Evolutionary conservation across 1,140 invertebrate species (phyloP), one percentile per base, ranked within the genome.

Genomic region (Drosophila virilis): DNA sequence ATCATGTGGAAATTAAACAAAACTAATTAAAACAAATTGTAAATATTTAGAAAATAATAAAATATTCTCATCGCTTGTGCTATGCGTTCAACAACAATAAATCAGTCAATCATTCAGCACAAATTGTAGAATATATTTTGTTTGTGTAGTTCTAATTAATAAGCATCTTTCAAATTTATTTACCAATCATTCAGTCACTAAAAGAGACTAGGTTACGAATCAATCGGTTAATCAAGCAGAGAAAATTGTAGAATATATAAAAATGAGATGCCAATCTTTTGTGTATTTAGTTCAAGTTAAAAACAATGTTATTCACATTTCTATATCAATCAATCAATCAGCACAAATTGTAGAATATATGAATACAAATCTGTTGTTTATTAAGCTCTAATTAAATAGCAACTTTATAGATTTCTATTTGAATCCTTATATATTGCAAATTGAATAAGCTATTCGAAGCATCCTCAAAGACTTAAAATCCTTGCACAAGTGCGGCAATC

Each of bases 401-500:
- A 8, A 17, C 38, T 40, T 12, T 4, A 13, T 42, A 7, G 2
- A 28, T 42, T 42, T 42, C n/a, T 8, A 37, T 5, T 28, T 28
- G 22, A 5, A 42, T 1, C n/a, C 6, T 5, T 28, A 28, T 28
- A 42, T 13, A 42, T 42, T 42, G n/a, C 40, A 46, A 46, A 46
- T n/a, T 22, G 45, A 12, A 48, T 9, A 22, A 48, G 9, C 28
- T 12, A 43, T 38, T 61, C 33, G 28, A 12, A 37, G 40, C 8
- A 45, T 37, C 9, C 45, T 17, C 12, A 10, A 10, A 40, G 37
- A 12, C 13, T 13, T 22, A 58, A 59, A 37, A 45, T 54, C 28
- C 37, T 42, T 8, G 15, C 13, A 13, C 28, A 43, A 50, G 35
- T 54, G 51, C 62, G 46, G 43, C 59, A 77, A 88, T 74, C 52